Percentiles rank a stretch among this genome's conserved stretches.
Evolutionary conservation across 2,113 vertebrate genomes (phyloP).

Genomic region (Eretmochelys imbricata): DNA sequence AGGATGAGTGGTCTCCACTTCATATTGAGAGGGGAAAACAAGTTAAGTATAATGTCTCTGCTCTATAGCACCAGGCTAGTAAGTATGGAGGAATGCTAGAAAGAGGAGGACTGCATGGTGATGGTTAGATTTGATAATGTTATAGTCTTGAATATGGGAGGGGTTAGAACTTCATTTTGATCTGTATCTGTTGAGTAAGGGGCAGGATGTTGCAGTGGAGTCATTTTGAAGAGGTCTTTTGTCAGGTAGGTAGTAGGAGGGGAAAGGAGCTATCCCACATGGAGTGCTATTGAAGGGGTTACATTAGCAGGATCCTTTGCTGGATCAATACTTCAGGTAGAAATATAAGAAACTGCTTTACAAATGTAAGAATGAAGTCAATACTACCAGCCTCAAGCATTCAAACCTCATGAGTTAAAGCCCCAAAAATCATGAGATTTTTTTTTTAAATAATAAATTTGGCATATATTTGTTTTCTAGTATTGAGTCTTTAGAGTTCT

Average conservation of each 20-base stretch:
- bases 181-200: neutral
- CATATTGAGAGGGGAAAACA: neutral
- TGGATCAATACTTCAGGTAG: neutral
- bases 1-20: neutral
- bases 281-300: neutral
- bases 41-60: no score
- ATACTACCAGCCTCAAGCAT: fast-evolving
- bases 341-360: neutral
- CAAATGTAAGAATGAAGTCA: neutral
- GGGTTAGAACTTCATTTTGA: neutral
- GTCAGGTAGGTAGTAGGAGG: neutral
- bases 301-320: fast-evolving
- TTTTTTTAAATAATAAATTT: neutral
- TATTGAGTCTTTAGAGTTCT: neutral
- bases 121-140: neutral
- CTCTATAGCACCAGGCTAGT: neutral
- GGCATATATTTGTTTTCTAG: neutral
- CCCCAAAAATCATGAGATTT: neutral
- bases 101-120: neutral
- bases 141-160: neutral
- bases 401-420: neutral
- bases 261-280: neutral
- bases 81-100: neutral
- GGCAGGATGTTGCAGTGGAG: neutral
- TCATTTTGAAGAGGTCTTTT: neutral